Base-by-base conservation (phyloP, 2,113 vertebrate species). In the Nanorana parkeri region DNA sequence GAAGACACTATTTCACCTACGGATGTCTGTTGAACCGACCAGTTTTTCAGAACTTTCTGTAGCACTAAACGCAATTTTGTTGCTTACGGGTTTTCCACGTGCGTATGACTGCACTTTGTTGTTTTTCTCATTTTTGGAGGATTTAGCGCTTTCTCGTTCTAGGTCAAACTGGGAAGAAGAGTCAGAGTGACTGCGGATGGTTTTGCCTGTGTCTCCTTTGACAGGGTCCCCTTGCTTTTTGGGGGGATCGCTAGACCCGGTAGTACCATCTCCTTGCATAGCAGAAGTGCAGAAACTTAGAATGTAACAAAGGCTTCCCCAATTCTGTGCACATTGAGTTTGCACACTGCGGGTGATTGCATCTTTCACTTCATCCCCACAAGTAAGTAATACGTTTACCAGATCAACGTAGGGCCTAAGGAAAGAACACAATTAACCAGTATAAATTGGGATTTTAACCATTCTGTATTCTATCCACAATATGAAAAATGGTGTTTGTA, bases 331-430 rank as follows among this genome's bases (percentile, higher is more conserved):
- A 0, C 97, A 99, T 89, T 99, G 97, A 23, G 94, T 90, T 72
- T 97, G 95, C 24, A 99, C 94, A 0, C 96, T 99, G 73, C 91
- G 92, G 0, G 95, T 96, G 87, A 99, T 87, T 0, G 96, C 97
- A 83, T 97, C 97, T 86, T 95, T 98, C 87, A 99, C 96, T 85
- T 98, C 96, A 81, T 98, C 97, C 1, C 97, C 96, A 0, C 98
- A 99, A 85, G 94, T 93, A 85, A 99, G 94, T 87, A 99, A 89
- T 85, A 96, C 95, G 85, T 98, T 98, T 88, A 98, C 97, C 52
- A 99, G 91, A 90, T 99, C 97, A 85, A 99, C 95, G 17, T 97
- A 99, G 0, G 98, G 96, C 80, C 98, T 99, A 79, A 0, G 68
- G 19, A 17, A 20, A 55, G 80, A 24, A 58, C 54, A 58, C 7